Evolutionary conservation across 2,113 vertebrate genomes (phyloP).

Genomic region (Oceanodroma tethys): DNA sequence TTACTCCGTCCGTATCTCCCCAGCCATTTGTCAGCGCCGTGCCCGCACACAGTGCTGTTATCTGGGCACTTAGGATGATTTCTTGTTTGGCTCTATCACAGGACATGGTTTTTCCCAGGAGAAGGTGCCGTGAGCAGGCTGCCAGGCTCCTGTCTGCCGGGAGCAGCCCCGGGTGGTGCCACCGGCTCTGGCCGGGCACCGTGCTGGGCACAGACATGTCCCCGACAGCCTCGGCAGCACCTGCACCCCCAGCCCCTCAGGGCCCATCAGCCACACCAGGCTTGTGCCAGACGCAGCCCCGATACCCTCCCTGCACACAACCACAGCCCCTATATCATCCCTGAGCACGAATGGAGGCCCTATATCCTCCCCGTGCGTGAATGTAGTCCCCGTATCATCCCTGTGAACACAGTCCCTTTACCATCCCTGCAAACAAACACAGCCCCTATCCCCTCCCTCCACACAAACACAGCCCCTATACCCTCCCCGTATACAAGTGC

Average conservation of each 20-base stretch:
- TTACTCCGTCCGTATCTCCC: background rate
- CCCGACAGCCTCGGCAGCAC: background rate
- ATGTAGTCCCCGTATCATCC: background rate
- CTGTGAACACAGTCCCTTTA: background rate
- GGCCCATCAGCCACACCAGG: background rate
- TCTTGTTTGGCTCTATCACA: background rate
- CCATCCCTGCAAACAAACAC: background rate
- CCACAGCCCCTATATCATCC: background rate
- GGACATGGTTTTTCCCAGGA: background rate
- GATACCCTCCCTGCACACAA: background rate
- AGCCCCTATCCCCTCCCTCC: background rate
- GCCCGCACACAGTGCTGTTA: background rate
- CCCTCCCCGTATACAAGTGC: accelerated
- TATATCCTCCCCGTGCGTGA: background rate
- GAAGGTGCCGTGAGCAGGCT: background rate
- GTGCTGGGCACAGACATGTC: accelerated
- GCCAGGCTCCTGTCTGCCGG: background rate
- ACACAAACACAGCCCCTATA: background rate
- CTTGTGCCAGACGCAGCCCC: background rate
- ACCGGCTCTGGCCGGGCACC: background rate
- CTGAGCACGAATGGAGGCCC: background rate
- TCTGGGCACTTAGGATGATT: background rate
- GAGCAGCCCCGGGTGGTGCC: background rate
- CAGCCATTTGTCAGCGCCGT: background rate
- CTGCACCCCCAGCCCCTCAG: background rate